Conservation (phyloP, 2,113 vertebrate genomes). For the Sclerurus mexicanus region DNA sequence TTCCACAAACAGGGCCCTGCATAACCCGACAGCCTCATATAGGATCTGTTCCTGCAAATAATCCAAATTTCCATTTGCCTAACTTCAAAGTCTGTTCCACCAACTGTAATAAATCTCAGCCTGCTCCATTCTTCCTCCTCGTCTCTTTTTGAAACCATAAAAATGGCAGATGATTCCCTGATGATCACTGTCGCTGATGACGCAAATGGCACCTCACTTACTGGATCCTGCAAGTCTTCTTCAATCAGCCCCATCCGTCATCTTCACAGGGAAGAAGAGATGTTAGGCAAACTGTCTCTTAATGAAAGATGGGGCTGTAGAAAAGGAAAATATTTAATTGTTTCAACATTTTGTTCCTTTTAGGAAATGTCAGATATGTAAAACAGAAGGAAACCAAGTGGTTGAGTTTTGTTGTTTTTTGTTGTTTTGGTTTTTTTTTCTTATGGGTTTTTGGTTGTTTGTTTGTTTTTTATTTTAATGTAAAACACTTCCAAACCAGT, state of each 20-base stretch:
- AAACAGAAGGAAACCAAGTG: slow-evolving; percentile 47
- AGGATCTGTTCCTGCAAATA: neutral
- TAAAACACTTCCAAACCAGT: slow-evolving; percentile 4
- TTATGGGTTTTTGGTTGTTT: neutral
- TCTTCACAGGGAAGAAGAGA: neutral
- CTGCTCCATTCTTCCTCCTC: neutral
- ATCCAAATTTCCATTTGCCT: neutral
- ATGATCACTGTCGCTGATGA: neutral
- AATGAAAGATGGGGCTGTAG: slow-evolving; percentile 20
- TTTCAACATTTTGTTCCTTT: slow-evolving; percentile 16
- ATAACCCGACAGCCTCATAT: neutral
- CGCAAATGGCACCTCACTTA: neutral
- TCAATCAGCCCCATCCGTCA: neutral
- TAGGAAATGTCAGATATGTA: slow-evolving; percentile 37
- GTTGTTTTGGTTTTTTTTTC: no score
- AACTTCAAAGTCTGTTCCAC: neutral
- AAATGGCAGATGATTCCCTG: neutral
- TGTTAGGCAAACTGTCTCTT: slow-evolving; percentile 29
- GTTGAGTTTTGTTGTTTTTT: rapidly evolving
- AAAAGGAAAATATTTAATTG: neutral
- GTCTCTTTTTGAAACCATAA: neutral
- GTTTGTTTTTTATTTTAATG: neutral
- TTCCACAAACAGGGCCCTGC: neutral
- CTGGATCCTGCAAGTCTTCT: neutral
- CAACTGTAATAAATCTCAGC: neutral